Conservation (phyloP, 2,888 invertebrate genomes). For the Leptinotarsa peninsularis region DNA sequence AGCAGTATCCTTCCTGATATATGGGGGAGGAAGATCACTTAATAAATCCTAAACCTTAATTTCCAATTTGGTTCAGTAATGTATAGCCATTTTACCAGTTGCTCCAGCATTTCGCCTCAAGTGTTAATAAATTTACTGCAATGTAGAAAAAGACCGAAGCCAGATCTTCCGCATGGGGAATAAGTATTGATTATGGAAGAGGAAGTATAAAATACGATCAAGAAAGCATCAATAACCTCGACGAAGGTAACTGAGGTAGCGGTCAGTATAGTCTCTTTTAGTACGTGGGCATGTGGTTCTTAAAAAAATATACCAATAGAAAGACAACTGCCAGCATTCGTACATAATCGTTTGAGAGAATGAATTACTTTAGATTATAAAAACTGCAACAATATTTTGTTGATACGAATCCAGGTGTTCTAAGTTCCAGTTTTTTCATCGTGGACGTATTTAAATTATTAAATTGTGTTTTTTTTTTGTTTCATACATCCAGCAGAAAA, state of each 20-base stretch:
- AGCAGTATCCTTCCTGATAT: constrained; percentile 14
- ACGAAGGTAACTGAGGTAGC: constrained; percentile 55
- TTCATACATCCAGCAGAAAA: no score
- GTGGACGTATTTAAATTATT: no score
- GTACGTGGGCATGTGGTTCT: background rate
- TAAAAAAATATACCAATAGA: no score
- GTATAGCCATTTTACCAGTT: constrained; percentile 41
- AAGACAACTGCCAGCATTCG: no score
- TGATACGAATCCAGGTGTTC: no score
- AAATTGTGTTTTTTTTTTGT: no score
- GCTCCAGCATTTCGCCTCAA: constrained; percentile 35
- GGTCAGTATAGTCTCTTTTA: constrained; percentile 49
- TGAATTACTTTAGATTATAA: no score
- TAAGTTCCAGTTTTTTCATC: no score
- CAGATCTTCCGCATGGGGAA: constrained; percentile 44
- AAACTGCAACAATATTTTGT: no score
- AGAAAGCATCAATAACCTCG: constrained; percentile 50
- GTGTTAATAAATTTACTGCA: constrained; percentile 42
- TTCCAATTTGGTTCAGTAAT: constrained; percentile 42
- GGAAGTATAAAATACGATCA: constrained; percentile 51
- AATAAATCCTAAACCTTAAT: constrained; percentile 32
- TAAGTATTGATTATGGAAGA: constrained; percentile 48
- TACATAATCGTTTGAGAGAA: no score
- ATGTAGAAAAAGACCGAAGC: constrained; percentile 37
- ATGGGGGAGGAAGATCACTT: constrained; percentile 27